Evolutionary conservation across 1,140 invertebrate genomes (phyloP), one percentile per base, ranked within the genome.

Genomic region (Leptoteleia sp.): DNA sequence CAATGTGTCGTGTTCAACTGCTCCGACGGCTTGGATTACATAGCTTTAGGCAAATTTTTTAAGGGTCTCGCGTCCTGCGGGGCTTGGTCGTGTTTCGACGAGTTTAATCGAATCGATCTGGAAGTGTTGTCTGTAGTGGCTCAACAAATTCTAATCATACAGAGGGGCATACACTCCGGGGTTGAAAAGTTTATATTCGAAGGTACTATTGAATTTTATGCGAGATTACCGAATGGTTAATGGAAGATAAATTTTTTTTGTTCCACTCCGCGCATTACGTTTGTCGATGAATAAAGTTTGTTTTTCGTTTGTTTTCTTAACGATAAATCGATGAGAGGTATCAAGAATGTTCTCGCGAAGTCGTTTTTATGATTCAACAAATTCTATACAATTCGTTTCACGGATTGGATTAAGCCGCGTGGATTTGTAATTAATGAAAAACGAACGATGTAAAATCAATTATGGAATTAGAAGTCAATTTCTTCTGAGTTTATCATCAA

Each of bases 1-100:
- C 96, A 98, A 85, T 99, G 97, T 85, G 96, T 99, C 0, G 97
- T 98, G 0, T 99, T 99, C 86, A 99, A 99, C 90, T 99, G 97
- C 83, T 98, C 97, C 0, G 94, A 96, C 84, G 96, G 96, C 25
- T 88, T 99, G 25, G 97, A 99, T 88, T 98, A 98, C 82, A 93
- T 97, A 77, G 96, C 96, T 9, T 88, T 99, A 8, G 97, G 97
- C 75, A 99, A 99, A 89, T 98, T 99, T 90, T 98, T 99, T 85
- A 99, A 98, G 93, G 97, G 97, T 50, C 89, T 99, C 35, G 96
- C 97, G 0, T 97, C 97, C 0, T 98, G 97, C 85, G 98, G 97
- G 0, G 97, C 97, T 3, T 99, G 97, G 97, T 97, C 96, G 0
- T 99, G 97, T 88, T 98, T 99, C 85, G 97, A 99, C 86, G 97